These are phyloP conservation scores for Istiophorus platypterus DNA, from an alignment of 2,113 vertebrate species.

Conservation along the genomic window DNA sequence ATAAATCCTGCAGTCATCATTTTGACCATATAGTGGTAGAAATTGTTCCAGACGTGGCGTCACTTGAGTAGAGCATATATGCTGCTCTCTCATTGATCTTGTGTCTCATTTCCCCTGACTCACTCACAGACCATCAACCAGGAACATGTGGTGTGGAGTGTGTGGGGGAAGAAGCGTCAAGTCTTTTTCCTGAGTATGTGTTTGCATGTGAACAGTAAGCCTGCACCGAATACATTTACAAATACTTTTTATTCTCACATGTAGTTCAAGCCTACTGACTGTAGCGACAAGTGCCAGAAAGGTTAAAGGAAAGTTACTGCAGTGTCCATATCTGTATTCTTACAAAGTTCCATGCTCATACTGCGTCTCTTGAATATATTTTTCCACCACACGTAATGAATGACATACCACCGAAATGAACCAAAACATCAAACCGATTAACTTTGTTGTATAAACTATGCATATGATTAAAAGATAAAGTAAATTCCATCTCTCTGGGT, in stretches of 20 bases:
- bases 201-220: constrained; percentile 24
- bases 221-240: constrained; percentile 21
- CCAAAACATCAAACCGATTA: background rate
- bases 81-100: constrained; percentile 74
- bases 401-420: background rate
- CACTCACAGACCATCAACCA: constrained; percentile 67
- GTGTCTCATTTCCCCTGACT: constrained; percentile 71
- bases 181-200: constrained; percentile 23
- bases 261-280: constrained; percentile 6
- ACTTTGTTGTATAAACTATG: background rate
- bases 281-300: background rate
- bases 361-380: background rate
- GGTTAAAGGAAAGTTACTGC: constrained; percentile 1
- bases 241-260: constrained; percentile 12
- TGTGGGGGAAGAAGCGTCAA: constrained; percentile 36
- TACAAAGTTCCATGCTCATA: background rate
- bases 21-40: constrained; percentile 56
- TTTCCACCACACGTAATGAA: background rate
- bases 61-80: constrained; percentile 63
- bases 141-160: constrained; percentile 72
- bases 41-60: constrained; percentile 76
- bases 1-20: constrained; percentile 70
- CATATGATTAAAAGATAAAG: background rate
- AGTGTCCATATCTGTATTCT: background rate
- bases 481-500: background rate